Percentiles rank a stretch among this genome's conserved stretches.
Evolutionary conservation across 2,797 vertebrate species (phyloP).

Genomic region (Myoxocephalus aenaeus): DNA sequence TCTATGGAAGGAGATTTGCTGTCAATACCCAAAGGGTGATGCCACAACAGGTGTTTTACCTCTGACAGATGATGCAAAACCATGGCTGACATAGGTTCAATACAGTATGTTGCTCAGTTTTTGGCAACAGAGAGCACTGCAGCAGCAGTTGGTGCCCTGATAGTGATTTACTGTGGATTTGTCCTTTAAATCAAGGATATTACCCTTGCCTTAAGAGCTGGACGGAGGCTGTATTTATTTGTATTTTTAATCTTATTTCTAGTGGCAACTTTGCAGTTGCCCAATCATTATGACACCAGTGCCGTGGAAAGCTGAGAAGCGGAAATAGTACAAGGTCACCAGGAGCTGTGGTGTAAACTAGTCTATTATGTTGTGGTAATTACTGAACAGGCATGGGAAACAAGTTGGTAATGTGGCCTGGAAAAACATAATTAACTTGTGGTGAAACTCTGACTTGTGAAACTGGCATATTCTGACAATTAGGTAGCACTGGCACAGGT

Average conservation of each 20-base stretch:
- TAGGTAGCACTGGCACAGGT: slow-evolving; percentile 50
- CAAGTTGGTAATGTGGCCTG: slow-evolving; percentile 20
- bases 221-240: neutral
- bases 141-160: neutral
- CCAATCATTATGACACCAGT: neutral
- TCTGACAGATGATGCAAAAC: slow-evolving; percentile 13
- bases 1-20: slow-evolving; percentile 18
- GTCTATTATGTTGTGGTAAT: neutral
- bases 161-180: slow-evolving; percentile 6
- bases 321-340: neutral
- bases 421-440: slow-evolving; percentile 21
- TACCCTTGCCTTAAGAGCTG: neutral
- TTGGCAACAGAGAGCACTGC: neutral
- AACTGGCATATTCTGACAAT: slow-evolving; percentile 50
- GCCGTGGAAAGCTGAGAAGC: neutral
- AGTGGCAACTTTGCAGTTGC: neutral
- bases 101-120: neutral
- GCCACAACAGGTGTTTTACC: slow-evolving; percentile 27
- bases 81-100: slow-evolving; percentile 2
- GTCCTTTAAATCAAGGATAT: neutral
- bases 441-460: slow-evolving; percentile 31
- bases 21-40: slow-evolving; percentile 18
- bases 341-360: neutral
- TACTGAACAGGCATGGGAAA: neutral
- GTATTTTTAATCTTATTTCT: neutral